phyloP scores from a whole-genome alignment of 2,797 vertebrate species.

The Podarcis lilfordi region DNA sequence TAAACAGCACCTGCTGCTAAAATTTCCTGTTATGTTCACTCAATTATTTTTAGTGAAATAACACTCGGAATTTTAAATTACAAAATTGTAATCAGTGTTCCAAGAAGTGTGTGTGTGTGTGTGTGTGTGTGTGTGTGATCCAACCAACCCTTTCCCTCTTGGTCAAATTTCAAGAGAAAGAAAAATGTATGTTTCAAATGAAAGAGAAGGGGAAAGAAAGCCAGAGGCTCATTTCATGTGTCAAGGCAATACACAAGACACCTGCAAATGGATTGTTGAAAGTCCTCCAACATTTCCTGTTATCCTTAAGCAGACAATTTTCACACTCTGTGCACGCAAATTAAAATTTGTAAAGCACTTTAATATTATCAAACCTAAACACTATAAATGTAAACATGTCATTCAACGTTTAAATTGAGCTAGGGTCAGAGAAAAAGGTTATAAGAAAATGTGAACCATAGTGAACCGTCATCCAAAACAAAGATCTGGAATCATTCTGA shows the following conservation, averaged over 20 bases:
- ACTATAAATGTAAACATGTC: constrained; percentile 60
- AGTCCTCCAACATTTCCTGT: constrained; percentile 71
- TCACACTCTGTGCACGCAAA: constrained; percentile 70
- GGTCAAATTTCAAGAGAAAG: constrained; percentile 71
- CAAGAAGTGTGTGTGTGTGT: constrained; percentile 60
- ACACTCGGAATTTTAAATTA: constrained; percentile 70
- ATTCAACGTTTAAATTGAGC: constrained; percentile 44
- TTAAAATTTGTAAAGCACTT: constrained; percentile 71
- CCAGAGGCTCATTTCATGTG: constrained; percentile 52
- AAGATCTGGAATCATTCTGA: constrained; percentile 72
- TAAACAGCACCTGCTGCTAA: constrained; percentile 61
- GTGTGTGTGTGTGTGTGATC: not conserved
- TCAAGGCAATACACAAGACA: constrained; percentile 68
- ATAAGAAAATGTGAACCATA: constrained; percentile 60
- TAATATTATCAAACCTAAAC: constrained; percentile 69
- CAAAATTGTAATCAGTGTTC: constrained; percentile 74
- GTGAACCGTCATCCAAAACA: constrained; percentile 66
- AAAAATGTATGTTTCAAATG: constrained; percentile 64
- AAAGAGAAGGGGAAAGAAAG: constrained; percentile 66
- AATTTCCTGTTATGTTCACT: constrained; percentile 63
- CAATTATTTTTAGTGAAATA: constrained; percentile 70
- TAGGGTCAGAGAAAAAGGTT: constrained; percentile 63
- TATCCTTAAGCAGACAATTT: constrained; percentile 70
- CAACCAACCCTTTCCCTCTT: constrained; percentile 60
- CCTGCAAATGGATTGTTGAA: constrained; percentile 67